Evolutionary conservation across 2,113 vertebrate species (phyloP).

Genomic region (Clarias batrachus): DNA sequence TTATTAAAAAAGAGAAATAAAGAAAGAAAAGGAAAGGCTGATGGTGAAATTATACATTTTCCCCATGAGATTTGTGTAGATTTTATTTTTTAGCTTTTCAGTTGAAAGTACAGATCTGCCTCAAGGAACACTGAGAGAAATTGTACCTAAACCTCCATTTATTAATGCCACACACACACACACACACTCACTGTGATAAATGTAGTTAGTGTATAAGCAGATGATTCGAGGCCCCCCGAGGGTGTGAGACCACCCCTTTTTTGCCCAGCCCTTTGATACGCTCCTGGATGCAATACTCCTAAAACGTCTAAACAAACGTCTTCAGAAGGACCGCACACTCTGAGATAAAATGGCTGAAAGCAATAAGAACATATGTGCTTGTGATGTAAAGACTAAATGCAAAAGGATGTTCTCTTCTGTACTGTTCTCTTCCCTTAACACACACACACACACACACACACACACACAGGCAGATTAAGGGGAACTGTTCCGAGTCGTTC

Average conservation of each 20-base stretch:
- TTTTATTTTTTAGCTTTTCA: too few species aligned
- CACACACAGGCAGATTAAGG: slow-evolving; percentile 82
- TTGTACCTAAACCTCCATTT: background rate
- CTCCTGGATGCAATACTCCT: background rate
- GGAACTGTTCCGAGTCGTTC: slow-evolving; percentile 89
- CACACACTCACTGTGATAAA: background rate
- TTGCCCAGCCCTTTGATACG: background rate
- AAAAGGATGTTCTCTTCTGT: background rate
- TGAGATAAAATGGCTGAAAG: background rate
- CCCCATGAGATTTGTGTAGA: too few species aligned
- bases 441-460: background rate
- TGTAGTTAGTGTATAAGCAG: background rate
- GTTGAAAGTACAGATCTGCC: background rate
- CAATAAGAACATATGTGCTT: background rate
- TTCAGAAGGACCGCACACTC: background rate
- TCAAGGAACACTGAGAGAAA: background rate
- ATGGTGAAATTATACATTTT: background rate
- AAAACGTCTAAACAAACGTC: background rate
- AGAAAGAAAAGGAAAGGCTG: background rate
- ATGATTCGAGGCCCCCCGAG: background rate
- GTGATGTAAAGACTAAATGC: background rate
- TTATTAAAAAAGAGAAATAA: background rate
- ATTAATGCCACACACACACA: too few species aligned
- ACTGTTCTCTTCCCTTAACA: background rate
- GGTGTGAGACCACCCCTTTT: background rate